Evolutionary conservation across 2,797 vertebrate genomes (phyloP).

Genomic region (Fratercula arctica): DNA sequence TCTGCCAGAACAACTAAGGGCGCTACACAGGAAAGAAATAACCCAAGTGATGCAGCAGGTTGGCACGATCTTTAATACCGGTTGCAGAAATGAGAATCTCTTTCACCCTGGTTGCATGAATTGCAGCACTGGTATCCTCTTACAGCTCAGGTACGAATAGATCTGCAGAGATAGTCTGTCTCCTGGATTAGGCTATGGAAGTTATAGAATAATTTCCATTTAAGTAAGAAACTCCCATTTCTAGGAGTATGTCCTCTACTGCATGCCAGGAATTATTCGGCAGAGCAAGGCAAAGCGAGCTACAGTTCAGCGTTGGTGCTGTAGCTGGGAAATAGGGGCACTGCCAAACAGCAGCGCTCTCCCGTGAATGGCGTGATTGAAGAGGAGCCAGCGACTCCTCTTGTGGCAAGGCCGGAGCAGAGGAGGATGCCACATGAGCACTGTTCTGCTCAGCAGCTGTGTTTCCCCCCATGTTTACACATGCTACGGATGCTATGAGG

Average conservation of each 20-base stretch:
- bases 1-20: background rate
- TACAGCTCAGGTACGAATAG: background rate
- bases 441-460: constrained; percentile 14
- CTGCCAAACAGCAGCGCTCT: background rate
- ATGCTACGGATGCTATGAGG: background rate
- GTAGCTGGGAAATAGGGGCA: background rate
- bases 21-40: background rate
- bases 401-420: background rate
- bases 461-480: background rate
- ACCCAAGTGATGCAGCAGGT: background rate
- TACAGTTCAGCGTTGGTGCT: background rate
- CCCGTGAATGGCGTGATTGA: background rate
- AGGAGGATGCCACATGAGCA: background rate
- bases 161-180: background rate
- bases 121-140: background rate
- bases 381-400: background rate
- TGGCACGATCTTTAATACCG: background rate
- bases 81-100: background rate
- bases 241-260: background rate
- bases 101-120: background rate
- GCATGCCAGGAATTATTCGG: background rate
- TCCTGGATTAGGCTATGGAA: background rate
- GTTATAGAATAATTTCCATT: background rate
- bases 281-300: background rate
- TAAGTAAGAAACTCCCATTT: background rate